Conservation (phyloP, 2,113 vertebrate species). For the Scytalopus superciliaris region DNA sequence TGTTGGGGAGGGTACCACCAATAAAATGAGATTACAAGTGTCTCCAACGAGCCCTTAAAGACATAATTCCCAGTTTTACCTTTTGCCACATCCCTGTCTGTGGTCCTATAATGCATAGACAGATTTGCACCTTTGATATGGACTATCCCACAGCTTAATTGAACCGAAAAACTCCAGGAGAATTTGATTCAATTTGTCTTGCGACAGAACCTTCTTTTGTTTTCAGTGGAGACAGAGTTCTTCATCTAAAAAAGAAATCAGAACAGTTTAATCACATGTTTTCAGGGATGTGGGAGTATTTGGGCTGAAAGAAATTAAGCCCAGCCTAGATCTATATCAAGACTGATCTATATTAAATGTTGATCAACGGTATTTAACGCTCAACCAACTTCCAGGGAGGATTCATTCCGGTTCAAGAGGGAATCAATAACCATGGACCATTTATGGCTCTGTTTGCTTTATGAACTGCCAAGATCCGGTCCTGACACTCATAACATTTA, state of each 20-base stretch:
- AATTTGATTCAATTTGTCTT: constrained; percentile 67
- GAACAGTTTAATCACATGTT: constrained; percentile 51
- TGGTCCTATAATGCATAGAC: constrained; percentile 52
- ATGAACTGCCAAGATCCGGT: background rate
- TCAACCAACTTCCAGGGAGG: background rate
- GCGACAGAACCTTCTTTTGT: constrained; percentile 38
- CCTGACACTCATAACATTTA: background rate
- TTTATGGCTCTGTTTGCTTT: background rate
- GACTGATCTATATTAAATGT: background rate
- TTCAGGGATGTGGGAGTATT: constrained; percentile 18
- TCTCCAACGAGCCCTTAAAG: constrained; percentile 74
- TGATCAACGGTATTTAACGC: background rate
- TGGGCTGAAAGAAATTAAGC: background rate
- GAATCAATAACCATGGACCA: background rate
- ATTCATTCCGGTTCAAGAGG: background rate
- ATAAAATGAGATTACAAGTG: constrained; percentile 77
- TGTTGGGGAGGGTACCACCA: constrained; percentile 71
- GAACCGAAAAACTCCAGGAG: constrained; percentile 35
- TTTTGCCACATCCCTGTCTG: constrained; percentile 70
- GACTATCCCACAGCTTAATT: constrained; percentile 52
- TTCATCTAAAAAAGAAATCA: constrained; percentile 60
- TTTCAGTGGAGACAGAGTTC: constrained; percentile 31
- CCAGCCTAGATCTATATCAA: background rate
- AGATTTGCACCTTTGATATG: constrained; percentile 69
- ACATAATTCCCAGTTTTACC: constrained; percentile 68